Base-by-base conservation (phyloP, 2,797 vertebrate species). In the Jordanella pulchra region DNA sequence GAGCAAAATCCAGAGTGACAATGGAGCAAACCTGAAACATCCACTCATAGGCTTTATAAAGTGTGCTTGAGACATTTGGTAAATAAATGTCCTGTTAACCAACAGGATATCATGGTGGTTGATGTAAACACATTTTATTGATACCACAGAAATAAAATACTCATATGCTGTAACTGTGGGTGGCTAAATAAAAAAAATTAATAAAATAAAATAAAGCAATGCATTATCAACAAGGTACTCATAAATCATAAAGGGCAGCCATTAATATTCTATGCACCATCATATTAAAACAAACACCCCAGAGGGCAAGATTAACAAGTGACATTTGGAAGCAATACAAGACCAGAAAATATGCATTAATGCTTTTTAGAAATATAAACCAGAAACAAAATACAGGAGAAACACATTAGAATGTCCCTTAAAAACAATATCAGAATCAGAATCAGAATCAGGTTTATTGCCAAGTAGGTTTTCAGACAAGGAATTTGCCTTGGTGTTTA, bases 151-250 rank as follows among this genome's bases (percentile, higher is more conserved):
- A 44, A 42, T 42, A 44, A 63, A 63, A 25, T 27, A 39, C 60
- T 44, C 25, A 56, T 47, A 30, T 32, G 25, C 12, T 60, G 10
- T n/a, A 68, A 14, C n/a, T 63, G 79, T 84, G 66, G 79, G 75
- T 55, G 70, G 72, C 60, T 76, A 42, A 25, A 69, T 58, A 35
- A 35, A 74, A 61, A 21, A 42, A 65, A 50, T 65, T 69, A 50
- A 65, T 21, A 42, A 65, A 50, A 67, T 69, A 50, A 65, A 71
- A 76, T 47, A 65, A 55, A 77, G 58, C 51, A 56, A n/a, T 61
- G 55, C 67, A 63, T 72, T 65, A 68, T 71, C 65, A 79, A 78
- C 75, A 85, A 84, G 80, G 73, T 54, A 54, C 79, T 78, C 70
- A 64, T 73, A n/a, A 35, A 72, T 80, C 53, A 78, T 82, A 84